A percentile compares a stretch with the other conserved stretches of the same genome.
phyloP scores from a whole-genome alignment of 2,113 vertebrate genomes.

The Ceyx melanurus region DNA sequence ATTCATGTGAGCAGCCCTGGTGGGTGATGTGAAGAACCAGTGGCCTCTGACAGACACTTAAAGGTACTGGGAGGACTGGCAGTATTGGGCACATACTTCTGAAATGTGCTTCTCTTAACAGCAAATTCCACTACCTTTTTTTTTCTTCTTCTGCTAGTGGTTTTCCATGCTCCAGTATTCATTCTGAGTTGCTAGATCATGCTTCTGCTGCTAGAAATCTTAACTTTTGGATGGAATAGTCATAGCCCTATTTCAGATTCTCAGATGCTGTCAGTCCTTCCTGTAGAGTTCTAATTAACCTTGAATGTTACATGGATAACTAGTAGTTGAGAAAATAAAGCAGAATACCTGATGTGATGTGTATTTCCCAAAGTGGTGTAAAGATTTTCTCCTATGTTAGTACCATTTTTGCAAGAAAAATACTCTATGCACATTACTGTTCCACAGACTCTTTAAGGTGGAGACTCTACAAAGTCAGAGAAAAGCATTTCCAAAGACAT shows the following conservation, averaged over 20 bases:
- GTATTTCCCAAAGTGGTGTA: rapidly evolving
- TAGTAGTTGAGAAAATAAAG: background rate
- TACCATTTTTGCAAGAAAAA: background rate
- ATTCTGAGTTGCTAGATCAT: background rate
- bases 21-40: background rate
- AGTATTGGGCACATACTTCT: background rate
- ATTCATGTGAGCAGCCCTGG: background rate
- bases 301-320: background rate
- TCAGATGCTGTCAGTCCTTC: background rate
- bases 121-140: background rate
- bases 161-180: background rate
- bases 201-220: background rate
- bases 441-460: background rate
- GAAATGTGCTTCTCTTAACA: background rate
- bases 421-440: background rate
- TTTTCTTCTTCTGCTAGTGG: background rate
- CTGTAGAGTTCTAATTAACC: background rate
- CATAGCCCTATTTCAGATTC: background rate
- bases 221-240: background rate
- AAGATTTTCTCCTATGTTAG: background rate
- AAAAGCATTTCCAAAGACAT: background rate
- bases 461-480: background rate
- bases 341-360: background rate
- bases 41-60: background rate
- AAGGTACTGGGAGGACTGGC: background rate